Base-by-base conservation (phyloP, 1,140 invertebrate species). In the Bombus fervidus region DNA sequence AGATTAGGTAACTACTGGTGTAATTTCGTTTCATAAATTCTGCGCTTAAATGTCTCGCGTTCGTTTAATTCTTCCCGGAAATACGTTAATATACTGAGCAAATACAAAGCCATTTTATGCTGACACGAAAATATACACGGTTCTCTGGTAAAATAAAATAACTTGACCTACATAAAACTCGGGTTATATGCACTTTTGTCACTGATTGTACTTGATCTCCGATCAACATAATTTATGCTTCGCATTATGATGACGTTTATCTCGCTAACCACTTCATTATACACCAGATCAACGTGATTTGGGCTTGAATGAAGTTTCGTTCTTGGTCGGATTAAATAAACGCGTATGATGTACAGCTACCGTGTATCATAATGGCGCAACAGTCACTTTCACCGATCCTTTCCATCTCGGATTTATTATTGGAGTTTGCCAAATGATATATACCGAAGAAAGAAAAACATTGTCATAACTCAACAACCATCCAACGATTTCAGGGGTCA, bases 211-310 rank as follows among this genome's bases (percentile, higher is more conserved):
- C 34, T 39, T 59, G 9, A 34, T 53, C 25, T 6, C 18, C 31
- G 31, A 76, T 76, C 34, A 39, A 59, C 47, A 34, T 77, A 59
- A 77, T 77, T 77, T 62, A 77, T 59, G 57, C 34, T 10, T 13
- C 75, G 13, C 57, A n/a, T 77, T 77, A 77, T 62, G 25, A 77
- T n/a, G 74, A 62, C 74, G 57, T 77, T 77, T 77, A 77, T 62
- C 34, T 62, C 75, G 75, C 53, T 10, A 43, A 12, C 22, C 53
- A 39, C 75, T 77, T 39, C 75, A 77, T 77, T 77, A 62, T 53
- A 25, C 53, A 47, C 39, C 37, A 15, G 73, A 57, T 25, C 47
- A 75, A 57, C 31, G 43, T 18, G 47, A 75, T 37, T 75, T 57
- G 31, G 25, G 22, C 31, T 25, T 34, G 25, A 75, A 75, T 57